phyloP scores from a whole-genome alignment of 2,797 vertebrate genomes.

The Coccyzus lansbergi region DNA sequence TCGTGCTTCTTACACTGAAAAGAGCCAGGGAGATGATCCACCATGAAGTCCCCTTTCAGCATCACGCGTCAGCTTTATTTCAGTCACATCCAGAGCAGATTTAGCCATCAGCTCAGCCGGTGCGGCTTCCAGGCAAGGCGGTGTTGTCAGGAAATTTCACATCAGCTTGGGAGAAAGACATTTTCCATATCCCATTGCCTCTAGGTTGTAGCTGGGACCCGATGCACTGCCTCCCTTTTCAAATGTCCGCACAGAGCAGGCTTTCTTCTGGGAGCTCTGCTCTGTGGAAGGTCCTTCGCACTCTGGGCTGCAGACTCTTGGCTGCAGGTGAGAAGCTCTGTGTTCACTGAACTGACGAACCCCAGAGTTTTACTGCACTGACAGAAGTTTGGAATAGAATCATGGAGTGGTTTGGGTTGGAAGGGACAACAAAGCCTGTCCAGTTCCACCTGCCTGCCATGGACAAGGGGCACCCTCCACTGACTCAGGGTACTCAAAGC shows the following conservation, averaged over 20 bases:
- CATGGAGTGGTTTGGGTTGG: too few relatives aligned
- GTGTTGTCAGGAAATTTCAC: neutral
- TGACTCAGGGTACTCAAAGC: too few relatives aligned
- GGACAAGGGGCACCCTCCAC: too few relatives aligned
- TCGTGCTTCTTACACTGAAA: fast-evolving
- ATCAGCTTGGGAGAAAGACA: fast-evolving
- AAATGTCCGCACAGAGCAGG: fast-evolving
- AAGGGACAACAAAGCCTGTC: too few relatives aligned
- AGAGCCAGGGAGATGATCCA: neutral
- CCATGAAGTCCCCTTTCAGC: neutral
- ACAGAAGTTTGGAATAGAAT: neutral
- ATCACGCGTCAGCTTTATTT: neutral
- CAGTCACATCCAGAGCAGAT: neutral
- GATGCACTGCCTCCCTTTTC: fast-evolving
- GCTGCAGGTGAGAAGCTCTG: neutral
- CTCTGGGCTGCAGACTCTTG: neutral
- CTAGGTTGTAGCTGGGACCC: neutral
- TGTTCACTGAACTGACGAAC: neutral
- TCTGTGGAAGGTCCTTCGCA: fast-evolving
- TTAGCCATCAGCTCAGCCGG: neutral
- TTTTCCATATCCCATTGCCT: fast-evolving
- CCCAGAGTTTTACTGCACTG: neutral
- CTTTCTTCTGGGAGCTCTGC: neutral
- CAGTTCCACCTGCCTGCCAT: too few relatives aligned
- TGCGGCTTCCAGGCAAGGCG: fast-evolving